Percentiles rank a stretch among this genome's conserved stretches.
Evolutionary conservation across 2,888 invertebrate species (phyloP).

Genomic region (Thera obeliscata): DNA sequence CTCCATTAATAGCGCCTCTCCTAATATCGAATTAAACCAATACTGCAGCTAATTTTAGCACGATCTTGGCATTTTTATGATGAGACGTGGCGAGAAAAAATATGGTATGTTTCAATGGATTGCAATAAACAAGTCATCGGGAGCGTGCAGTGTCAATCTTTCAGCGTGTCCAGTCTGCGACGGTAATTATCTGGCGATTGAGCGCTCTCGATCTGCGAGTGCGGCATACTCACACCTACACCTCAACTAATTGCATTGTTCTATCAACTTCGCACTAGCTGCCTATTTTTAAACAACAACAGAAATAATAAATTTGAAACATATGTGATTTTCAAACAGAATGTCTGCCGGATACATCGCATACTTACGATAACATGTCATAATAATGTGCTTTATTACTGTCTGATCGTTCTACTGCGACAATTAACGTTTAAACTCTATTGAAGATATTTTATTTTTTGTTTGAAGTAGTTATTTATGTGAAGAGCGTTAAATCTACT

Average conservation of each 20-base stretch:
- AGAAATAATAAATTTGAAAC: conserved; percentile 18
- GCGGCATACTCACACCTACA: conserved; percentile 57
- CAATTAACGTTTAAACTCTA: conserved; percentile 65
- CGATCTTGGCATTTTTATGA: conserved; percentile 57
- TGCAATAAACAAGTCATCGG: conserved; percentile 73
- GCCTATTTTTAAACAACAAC: conserved; percentile 54
- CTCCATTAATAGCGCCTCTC: conserved; percentile 65
- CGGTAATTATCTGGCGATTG: conserved; percentile 71
- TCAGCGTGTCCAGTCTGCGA: conserved; percentile 66
- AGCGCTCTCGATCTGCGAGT: conserved; percentile 42
- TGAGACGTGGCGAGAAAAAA: conserved; percentile 54
- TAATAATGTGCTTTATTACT: conserved; percentile 47
- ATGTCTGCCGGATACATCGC: conserved; percentile 34
- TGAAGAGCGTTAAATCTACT: conserved; percentile 64
- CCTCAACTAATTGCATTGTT: conserved; percentile 67
- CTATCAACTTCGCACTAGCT: conserved; percentile 65
- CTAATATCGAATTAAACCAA: conserved; percentile 67
- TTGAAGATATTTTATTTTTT: conserved; percentile 61
- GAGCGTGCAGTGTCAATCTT: conserved; percentile 69
- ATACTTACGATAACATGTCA: conserved; percentile 25
- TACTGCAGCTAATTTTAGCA: conserved; percentile 61
- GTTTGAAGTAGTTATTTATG: conserved; percentile 71
- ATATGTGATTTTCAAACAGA: conserved; percentile 20
- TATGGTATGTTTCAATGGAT: conserved; percentile 58
- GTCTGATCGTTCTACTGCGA: conserved; percentile 48